Evolutionary conservation across 2,797 vertebrate genomes (phyloP).

Genomic region (Anas flavirostris): DNA sequence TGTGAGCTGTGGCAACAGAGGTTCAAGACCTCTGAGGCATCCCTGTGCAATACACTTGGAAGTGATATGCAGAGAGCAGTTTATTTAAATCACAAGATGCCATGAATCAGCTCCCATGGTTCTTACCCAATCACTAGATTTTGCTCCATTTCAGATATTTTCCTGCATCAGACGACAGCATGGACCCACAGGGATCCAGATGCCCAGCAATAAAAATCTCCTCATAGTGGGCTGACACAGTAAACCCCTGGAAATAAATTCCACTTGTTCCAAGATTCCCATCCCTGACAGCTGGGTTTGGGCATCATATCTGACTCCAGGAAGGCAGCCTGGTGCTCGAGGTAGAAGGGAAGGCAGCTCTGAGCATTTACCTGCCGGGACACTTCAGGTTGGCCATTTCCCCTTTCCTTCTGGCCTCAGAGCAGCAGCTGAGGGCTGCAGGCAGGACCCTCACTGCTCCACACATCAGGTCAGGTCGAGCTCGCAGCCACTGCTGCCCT

Average conservation of each 20-base stretch:
- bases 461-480: neutral
- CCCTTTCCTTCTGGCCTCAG: neutral
- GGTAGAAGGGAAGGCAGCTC: neutral
- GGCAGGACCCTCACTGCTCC: fast-evolving
- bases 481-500: neutral
- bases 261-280: neutral
- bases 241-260: neutral
- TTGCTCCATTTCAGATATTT: neutral
- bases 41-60: neutral
- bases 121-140: neutral
- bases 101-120: neutral
- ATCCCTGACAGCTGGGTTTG: neutral
- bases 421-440: neutral
- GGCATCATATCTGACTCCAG: fast-evolving
- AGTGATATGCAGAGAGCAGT: neutral
- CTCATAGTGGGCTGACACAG: fast-evolving
- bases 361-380: neutral
- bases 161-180: neutral
- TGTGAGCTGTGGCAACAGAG: neutral
- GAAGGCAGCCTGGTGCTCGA: fast-evolving
- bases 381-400: neutral
- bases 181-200: neutral
- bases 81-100: neutral
- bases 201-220: neutral
- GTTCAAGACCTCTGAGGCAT: neutral